phyloP scores from a whole-genome alignment of 2,113 vertebrate species.

The Corydoras sp. region DNA sequence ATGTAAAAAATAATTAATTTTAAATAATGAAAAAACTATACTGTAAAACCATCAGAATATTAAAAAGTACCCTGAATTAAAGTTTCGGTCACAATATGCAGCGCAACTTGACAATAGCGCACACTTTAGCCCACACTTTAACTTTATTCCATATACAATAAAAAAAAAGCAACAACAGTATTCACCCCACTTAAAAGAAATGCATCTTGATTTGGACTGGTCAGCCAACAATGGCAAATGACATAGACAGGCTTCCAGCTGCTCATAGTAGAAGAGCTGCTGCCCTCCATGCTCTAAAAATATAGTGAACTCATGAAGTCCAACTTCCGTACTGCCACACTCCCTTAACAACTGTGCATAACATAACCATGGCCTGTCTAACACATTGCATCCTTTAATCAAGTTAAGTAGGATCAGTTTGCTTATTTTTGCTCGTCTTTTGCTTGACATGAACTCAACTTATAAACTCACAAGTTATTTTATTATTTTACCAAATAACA shows the following conservation, averaged over 20 bases:
- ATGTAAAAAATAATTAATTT: too few relatives aligned
- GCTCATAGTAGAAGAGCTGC: slow-evolving; percentile 57
- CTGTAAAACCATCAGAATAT: too few relatives aligned
- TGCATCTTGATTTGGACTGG: slow-evolving; percentile 30
- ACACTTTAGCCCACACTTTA: too few relatives aligned
- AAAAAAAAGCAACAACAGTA: too few relatives aligned
- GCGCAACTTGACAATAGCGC: too few relatives aligned
- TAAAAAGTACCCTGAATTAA: too few relatives aligned
- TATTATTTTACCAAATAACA: neutral
- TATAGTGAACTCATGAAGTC: slow-evolving; percentile 42
- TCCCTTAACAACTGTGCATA: slow-evolving; percentile 49
- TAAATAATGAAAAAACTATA: too few relatives aligned
- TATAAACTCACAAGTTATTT: neutral
- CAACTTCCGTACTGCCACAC: slow-evolving; percentile 31
- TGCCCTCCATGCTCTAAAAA: slow-evolving; percentile 65
- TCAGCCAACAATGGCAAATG: slow-evolving; percentile 53
- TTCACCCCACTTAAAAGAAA: neutral
- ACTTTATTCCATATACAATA: too few relatives aligned
- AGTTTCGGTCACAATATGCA: too few relatives aligned
- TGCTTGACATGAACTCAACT: neutral
- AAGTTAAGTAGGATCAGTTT: slow-evolving; percentile 10
- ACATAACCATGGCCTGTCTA: slow-evolving; percentile 23
- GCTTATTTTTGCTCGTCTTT: slow-evolving; percentile 7
- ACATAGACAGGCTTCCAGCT: slow-evolving; percentile 58
- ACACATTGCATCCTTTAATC: slow-evolving; percentile 29